Percentiles rank a stretch among this genome's conserved stretches.
Evolutionary conservation across 2,888 invertebrate species (phyloP).

Genomic region (Mermis nigrescens): DNA sequence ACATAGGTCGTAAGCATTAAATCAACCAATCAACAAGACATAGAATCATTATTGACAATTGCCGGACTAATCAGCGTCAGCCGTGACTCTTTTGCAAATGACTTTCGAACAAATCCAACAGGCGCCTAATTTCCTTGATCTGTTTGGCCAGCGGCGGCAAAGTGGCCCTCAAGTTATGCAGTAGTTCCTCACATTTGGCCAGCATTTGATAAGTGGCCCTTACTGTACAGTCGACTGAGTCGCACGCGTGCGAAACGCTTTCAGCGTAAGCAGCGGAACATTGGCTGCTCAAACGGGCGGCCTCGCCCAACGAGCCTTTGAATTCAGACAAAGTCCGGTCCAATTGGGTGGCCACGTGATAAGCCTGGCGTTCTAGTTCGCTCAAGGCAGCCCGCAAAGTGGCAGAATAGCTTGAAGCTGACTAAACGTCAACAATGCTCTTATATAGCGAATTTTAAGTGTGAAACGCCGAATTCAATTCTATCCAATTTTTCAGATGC

Average conservation of each 20-base stretch:
- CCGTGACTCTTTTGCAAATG: slow-evolving; percentile 7
- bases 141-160: slow-evolving; percentile 7
- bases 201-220: slow-evolving; percentile 9
- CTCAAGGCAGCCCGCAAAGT: no score
- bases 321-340: slow-evolving; percentile 8
- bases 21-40: no score
- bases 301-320: slow-evolving; percentile 6
- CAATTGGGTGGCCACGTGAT: background rate
- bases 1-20: no score
- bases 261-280: background rate
- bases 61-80: no score
- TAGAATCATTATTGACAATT: no score
- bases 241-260: slow-evolving; percentile 4
- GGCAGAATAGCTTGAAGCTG: no score
- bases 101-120: slow-evolving; percentile 9
- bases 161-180: background rate
- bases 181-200: slow-evolving; percentile 10
- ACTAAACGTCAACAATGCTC: no score
- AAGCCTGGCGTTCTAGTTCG: slow-evolving; percentile 9
- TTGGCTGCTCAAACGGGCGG: background rate
- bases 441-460: no score
- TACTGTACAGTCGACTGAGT: slow-evolving; percentile 5
- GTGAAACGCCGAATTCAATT: no score
- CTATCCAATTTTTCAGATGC: no score
- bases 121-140: slow-evolving; percentile 7